Percentiles rank a stretch among this genome's conserved stretches.
phyloP scores from a whole-genome alignment of 2,113 vertebrate genomes.

The Sylvilagus bachmani region DNA sequence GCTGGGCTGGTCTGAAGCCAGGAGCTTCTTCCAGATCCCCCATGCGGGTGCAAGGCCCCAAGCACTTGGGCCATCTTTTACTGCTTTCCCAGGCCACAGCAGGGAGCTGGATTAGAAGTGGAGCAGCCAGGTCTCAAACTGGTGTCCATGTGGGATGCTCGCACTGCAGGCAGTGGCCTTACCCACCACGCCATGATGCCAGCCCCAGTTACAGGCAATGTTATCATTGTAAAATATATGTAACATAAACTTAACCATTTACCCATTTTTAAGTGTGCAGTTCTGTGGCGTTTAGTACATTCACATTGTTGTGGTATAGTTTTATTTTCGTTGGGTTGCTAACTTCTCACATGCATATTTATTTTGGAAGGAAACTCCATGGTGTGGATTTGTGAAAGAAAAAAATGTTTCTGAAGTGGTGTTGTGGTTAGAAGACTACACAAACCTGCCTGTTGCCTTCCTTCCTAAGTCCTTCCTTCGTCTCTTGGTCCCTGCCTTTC shows the following conservation, averaged over 20 bases:
- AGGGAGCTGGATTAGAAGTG: too few species aligned
- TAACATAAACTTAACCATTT: not conserved
- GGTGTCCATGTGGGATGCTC: too few species aligned
- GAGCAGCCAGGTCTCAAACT: too few species aligned
- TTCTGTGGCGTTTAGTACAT: constrained; percentile 35
- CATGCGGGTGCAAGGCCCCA: too few species aligned
- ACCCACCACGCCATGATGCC: too few species aligned
- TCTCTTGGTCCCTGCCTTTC: too few species aligned
- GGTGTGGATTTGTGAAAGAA: not conserved
- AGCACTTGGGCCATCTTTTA: too few species aligned
- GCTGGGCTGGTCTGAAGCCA: too few species aligned
- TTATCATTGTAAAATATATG: not conserved
- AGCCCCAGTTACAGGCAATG: not conserved
- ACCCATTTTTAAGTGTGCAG: not conserved
- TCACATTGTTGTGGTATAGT: not conserved
- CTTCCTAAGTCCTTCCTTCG: not conserved
- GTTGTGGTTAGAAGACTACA: constrained; percentile 31
- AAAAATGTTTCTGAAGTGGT: not conserved
- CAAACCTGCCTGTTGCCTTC: not conserved
- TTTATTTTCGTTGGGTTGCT: constrained; percentile 10
- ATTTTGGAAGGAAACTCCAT: constrained; percentile 16
- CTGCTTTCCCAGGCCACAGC: too few species aligned
- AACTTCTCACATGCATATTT: not conserved
- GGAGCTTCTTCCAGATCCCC: too few species aligned
- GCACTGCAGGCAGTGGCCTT: too few species aligned